A percentile compares a stretch with the other conserved stretches of the same genome.
Conservation (phyloP, 2,888 invertebrate genomes). For the Cheilosia impressa region DNA sequence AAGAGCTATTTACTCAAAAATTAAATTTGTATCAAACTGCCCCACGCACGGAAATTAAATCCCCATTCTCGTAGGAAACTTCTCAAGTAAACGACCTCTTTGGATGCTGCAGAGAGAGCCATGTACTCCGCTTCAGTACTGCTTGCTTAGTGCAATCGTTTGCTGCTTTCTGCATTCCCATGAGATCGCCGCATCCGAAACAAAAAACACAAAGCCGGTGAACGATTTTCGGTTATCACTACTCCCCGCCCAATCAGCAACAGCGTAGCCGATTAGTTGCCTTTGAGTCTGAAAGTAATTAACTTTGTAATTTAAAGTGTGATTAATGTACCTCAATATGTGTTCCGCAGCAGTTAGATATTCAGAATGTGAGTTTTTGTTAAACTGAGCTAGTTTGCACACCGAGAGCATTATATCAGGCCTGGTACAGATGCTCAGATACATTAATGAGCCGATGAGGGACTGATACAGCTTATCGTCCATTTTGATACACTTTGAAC, state of each 20-base stretch:
- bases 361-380: constrained; percentile 46
- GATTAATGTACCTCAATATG: no score
- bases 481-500: no score
- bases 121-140: constrained; percentile 36
- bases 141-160: constrained; percentile 21
- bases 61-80: constrained; percentile 12
- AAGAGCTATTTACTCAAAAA: no score
- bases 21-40: no score
- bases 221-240: no score
- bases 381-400: constrained; percentile 59
- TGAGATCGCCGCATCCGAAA: constrained; percentile 18
- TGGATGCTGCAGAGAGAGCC: constrained; percentile 36
- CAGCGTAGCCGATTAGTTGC: constrained; percentile 38
- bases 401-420: constrained; percentile 60
- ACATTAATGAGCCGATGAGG: constrained; percentile 53
- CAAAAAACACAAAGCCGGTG: no score
- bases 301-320: no score
- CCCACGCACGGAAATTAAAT: no score
- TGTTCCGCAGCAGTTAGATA: no score
- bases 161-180: constrained; percentile 56
- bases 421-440: constrained; percentile 38
- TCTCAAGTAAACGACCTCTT: constrained; percentile 33
- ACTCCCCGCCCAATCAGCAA: constrained; percentile 68
- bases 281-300: constrained; percentile 10
- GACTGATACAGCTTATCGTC: constrained; percentile 49